These are phyloP conservation scores for Heliopora coerulea DNA, from an alignment of 92 coral and sea anemone species.

Conservation along the genomic window DNA sequence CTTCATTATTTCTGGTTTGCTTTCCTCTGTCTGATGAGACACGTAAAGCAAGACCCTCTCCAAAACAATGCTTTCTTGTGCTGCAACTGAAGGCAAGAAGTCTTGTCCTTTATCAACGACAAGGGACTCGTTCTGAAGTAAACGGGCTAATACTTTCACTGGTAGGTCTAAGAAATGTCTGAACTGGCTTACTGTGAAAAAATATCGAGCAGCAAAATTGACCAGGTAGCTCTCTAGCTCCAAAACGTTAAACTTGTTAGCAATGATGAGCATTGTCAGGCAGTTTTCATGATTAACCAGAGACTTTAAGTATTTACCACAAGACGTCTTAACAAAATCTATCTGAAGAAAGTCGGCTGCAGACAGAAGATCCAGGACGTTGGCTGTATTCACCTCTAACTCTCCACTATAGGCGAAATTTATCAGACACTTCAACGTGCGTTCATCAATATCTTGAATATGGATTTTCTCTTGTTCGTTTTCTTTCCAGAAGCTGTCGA, in stretches of 20 bases:
- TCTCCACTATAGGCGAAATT: constrained; percentile 83
- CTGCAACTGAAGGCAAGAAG: constrained; percentile 55
- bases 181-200: constrained; percentile 50
- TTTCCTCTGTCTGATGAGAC: constrained; percentile 51
- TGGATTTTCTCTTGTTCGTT: constrained; percentile 64
- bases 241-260: constrained; percentile 56
- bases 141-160: constrained; percentile 41
- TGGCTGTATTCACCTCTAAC: constrained; percentile 56
- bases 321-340: constrained; percentile 50
- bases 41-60: constrained; percentile 60
- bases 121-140: constrained; percentile 58
- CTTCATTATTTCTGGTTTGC: constrained; percentile 40
- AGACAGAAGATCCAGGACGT: constrained; percentile 68
- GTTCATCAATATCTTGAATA: constrained; percentile 55
- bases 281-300: constrained; percentile 39
- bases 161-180: constrained; percentile 63
- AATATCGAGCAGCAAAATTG: constrained; percentile 50
- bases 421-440: constrained; percentile 56
- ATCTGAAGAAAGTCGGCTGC: constrained; percentile 70
- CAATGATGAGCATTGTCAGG: constrained; percentile 55
- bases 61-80: constrained; percentile 67
- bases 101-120: constrained; percentile 51
- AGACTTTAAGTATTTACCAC: constrained; percentile 26
- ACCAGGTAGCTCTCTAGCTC: constrained; percentile 49
- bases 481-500: constrained; percentile 64